Evolutionary conservation across 2,888 invertebrate species (phyloP).

Genomic region (Harpalus rufipes): DNA sequence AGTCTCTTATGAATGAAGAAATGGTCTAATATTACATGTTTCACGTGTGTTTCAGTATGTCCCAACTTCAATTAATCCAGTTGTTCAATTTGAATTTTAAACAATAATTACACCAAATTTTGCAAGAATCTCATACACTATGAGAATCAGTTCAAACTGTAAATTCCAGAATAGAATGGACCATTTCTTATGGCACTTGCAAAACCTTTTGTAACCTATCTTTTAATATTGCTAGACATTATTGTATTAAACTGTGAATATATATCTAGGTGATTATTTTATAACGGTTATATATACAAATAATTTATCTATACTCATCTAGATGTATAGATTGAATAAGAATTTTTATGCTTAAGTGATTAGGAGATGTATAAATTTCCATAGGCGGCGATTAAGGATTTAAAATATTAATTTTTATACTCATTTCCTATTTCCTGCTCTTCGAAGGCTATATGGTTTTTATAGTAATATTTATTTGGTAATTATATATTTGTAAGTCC

Average conservation of each 20-base stretch:
- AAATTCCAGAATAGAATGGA: slow-evolving; percentile 19
- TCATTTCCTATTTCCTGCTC: slow-evolving; percentile 17
- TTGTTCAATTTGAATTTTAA: background rate
- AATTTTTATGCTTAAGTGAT: slow-evolving; percentile 28
- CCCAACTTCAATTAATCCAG: background rate
- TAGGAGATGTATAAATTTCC: background rate
- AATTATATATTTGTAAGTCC: slow-evolving; percentile 18
- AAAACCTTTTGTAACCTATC: background rate
- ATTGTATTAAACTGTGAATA: slow-evolving; percentile 19
- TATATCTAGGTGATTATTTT: slow-evolving; percentile 9
- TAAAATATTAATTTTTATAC: background rate
- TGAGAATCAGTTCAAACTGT: background rate
- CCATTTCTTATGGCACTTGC: slow-evolving; percentile 5
- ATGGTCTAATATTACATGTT: background rate
- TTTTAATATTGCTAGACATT: background rate
- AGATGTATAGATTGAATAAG: slow-evolving; percentile 11
- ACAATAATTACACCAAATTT: slow-evolving; percentile 5
- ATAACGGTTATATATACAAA: slow-evolving; percentile 26
- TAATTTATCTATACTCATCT: slow-evolving; percentile 20
- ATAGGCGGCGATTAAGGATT: background rate
- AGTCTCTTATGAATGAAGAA: no score
- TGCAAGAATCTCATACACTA: background rate
- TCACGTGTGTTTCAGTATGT: background rate
- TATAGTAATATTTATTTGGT: slow-evolving; percentile 22
- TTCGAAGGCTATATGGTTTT: slow-evolving; percentile 4